Base-by-base conservation (phyloP, 1,140 invertebrate genomes). In the Antheraea mylitta region DNA sequence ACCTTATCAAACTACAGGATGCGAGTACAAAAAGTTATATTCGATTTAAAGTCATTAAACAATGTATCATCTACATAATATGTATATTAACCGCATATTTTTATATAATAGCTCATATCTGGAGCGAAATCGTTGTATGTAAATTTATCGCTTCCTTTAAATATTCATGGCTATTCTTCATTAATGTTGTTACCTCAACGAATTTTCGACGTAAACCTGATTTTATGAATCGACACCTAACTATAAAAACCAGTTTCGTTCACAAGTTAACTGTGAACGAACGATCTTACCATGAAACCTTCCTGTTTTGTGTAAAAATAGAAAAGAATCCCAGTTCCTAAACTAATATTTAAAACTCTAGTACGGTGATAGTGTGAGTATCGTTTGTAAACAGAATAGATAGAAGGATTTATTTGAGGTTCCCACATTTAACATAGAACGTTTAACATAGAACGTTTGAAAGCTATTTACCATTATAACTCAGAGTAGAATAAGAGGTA, bases 301-400 rank as follows among this genome's bases (percentile, higher is more conserved):
- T 65, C 30, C 62, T 42, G 64, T 65, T 65, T 19, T 65, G 37
- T 65, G 64, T 42, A 65, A 65, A 45, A 65, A 65, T 65, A 48
- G 64, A 65, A 48, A 18, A 65, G n/a, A 45, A n/a, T 71, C 67
- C 65, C 53, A 64, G 69, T 67, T 68, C 70, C 67, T 72, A 75
- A 75, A 59, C 61, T 36, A 75, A 75, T 75, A 75, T 72, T 72
- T 67, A 61, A 68, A 60, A 70, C 30, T 18, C 45, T 16, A 48
- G 45, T 48, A 65, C 37, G 37, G 30, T 9, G 8, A 38, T 65
- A 65, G 16, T 19, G 36, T 53, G 38, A 69, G 67, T 64, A 22
- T 37, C 61, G 65, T 68, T 58, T 37, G 64, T 64, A 72, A 72
- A 72, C 67, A 68, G 58, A 62, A 66, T 60, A 72, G 36, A 66